These are phyloP conservation scores for Agapostemon virescens DNA, from an alignment of 2,888 invertebrate species.

Conservation along the genomic window DNA sequence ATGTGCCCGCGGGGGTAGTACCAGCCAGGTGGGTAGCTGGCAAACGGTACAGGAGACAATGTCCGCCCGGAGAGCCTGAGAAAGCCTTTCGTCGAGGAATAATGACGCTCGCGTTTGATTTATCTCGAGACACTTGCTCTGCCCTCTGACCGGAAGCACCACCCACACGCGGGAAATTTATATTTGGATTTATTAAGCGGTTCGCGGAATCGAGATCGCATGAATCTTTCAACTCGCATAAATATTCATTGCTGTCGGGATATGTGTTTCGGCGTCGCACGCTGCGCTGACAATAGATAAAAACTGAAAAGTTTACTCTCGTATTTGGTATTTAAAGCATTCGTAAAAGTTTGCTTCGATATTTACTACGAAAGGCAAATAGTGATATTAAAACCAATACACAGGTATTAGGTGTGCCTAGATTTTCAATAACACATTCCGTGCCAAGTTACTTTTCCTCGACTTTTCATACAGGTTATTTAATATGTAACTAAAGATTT, in stretches of 20 bases:
- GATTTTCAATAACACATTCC: no score
- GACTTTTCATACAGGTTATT: no score
- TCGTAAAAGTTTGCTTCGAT: no score
- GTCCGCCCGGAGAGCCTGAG: slow-evolving; percentile 44
- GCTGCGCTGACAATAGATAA: background rate
- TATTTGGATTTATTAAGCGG: slow-evolving; percentile 30
- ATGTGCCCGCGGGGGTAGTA: background rate
- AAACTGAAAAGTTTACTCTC: background rate
- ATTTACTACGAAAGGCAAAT: no score
- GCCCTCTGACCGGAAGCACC: slow-evolving; percentile 42
- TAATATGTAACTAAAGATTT: no score
- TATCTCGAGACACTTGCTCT: slow-evolving; percentile 38
- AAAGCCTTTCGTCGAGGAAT: slow-evolving; percentile 54
- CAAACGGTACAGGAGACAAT: slow-evolving; percentile 61
- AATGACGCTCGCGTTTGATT: slow-evolving; percentile 57
- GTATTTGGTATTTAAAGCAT: no score
- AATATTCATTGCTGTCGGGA: background rate
- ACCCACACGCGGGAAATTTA: slow-evolving; percentile 32
- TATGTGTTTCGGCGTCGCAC: background rate
- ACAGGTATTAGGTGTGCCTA: no score
- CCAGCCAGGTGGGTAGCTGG: slow-evolving; percentile 27
- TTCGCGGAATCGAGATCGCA: slow-evolving; percentile 3
- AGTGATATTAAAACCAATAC: no score
- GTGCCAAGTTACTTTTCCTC: no score
- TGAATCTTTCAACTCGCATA: background rate